Percentiles rank a stretch among this genome's conserved stretches.
These are phyloP conservation scores for Glossophaga mutica DNA, from an alignment of 2,797 vertebrate species.

Conservation along the genomic window DNA sequence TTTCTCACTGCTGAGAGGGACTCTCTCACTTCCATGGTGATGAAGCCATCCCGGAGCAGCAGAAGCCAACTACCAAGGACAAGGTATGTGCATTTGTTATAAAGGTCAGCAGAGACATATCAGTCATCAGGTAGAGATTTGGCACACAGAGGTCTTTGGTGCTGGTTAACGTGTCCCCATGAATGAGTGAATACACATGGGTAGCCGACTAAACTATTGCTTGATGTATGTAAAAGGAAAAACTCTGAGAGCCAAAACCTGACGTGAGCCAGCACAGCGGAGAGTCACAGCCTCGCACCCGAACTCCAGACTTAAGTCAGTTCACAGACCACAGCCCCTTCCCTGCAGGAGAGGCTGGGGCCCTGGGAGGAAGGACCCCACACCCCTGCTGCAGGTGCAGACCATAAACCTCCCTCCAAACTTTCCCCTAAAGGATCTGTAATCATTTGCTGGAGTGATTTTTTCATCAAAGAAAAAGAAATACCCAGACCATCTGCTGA, in stretches of 20 bases:
- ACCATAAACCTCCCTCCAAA: not conserved
- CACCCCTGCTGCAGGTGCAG: not conserved
- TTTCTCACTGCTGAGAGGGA: not conserved
- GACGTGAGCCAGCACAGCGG: not conserved
- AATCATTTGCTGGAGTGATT: not conserved
- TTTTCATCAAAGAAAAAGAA: not conserved
- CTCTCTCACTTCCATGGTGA: not conserved
- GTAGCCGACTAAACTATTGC: not conserved
- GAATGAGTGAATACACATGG: not conserved
- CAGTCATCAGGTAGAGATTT: not conserved
- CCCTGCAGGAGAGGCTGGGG: not conserved
- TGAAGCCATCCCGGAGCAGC: not conserved
- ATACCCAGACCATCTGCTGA: not conserved
- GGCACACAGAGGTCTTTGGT: not conserved
- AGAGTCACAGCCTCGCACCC: not conserved
- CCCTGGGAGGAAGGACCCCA: not conserved
- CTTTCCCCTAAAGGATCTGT: not conserved
- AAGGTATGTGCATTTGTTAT: not conserved
- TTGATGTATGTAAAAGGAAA: not conserved
- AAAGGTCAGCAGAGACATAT: not conserved
- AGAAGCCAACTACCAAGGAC: not conserved
- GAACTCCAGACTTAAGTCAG: not conserved
- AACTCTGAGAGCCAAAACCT: not conserved
- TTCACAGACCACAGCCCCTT: not conserved
- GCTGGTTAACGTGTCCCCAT: not conserved